Base-by-base conservation (phyloP, 2,888 invertebrate species). In the Autographa pulchrina region DNA sequence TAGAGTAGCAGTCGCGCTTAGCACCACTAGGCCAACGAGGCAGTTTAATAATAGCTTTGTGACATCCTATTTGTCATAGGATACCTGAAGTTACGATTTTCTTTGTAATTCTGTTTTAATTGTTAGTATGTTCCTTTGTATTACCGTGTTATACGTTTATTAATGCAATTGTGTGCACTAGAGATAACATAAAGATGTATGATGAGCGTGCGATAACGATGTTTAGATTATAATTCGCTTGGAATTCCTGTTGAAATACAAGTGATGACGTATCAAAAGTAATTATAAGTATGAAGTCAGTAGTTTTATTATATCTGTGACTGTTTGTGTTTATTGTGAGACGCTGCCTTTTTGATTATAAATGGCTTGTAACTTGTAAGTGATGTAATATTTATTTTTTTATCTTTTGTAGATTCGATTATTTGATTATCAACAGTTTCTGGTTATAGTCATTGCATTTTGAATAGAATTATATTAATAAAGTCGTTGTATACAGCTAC, bases 211-310 rank as follows among this genome's bases (percentile, higher is more conserved):
- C 68, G 79, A 78, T 78, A 78, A 31, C 61, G 56, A 54, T 72
- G 66, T 75, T 72, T 79, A 79, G 58, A 67, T 69, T 61, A 72
- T 56, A 79, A 72, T 78, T 78, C 52, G 68, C 59, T 67, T 65
- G 75, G 38, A 72, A 79, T 72, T 52, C 64, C 54, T 72, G 64
- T 69, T 75, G 77, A 58, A 79, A 68, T 65, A 68, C 43, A 14
- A 65, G n/a, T 60, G 7, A 62, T 66, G 48, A 60, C 66, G 48
- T 56, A 54, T 25, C 20, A 25, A 25, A 56, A 13, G 54, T 25
- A 56, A 25, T 25, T 25, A 56, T 56, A 56, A 25, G 54, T 56
- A 25, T 48, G 48, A 48, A 48, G n/a, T 48, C 48, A 48, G n/a
- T 48, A 7, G 48, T 48, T 38, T 38, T 48, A 48, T 48, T 48